Evolutionary conservation across 2,888 invertebrate species (phyloP).

Genomic region (Cantharis lateralis): DNA sequence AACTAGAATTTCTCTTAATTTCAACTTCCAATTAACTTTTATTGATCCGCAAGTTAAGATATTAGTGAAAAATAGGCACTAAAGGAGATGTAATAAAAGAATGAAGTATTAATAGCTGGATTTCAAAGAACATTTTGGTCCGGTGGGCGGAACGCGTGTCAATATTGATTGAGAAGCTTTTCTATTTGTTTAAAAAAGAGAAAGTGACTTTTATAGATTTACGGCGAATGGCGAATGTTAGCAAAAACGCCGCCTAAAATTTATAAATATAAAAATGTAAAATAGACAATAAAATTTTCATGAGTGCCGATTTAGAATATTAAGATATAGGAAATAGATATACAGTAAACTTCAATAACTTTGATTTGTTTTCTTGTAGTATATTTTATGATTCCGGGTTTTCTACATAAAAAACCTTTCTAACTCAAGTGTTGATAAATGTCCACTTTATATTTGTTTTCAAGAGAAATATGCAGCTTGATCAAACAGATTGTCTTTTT

Average conservation of each 20-base stretch:
- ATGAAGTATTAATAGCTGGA: constrained; percentile 15
- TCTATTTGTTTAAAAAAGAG: constrained; percentile 6
- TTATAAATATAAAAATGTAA: constrained; percentile 5
- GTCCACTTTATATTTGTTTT: constrained; percentile 19
- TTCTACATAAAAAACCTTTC: constrained; percentile 7
- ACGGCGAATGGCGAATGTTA: constrained; percentile 1
- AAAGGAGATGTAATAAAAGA: not conserved
- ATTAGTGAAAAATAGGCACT: constrained; percentile 4
- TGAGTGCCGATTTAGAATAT: not conserved
- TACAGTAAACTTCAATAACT: constrained; percentile 18
- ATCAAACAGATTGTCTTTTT: constrained; percentile 20
- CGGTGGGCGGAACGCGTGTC: constrained; percentile 11
- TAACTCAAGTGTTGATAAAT: constrained; percentile 18
- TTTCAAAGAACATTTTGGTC: constrained; percentile 9
- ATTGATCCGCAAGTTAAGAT: not conserved
- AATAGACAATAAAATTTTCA: constrained; percentile 10
- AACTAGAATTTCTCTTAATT: not conserved
- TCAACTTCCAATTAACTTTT: not conserved
- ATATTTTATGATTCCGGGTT: constrained; percentile 10
- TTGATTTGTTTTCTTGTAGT: constrained; percentile 12
- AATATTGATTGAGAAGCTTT: constrained; percentile 21
- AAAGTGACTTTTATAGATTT: constrained; percentile 11
- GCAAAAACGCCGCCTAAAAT: not conserved
- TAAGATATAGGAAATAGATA: constrained; percentile 11
- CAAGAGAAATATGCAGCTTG: constrained; percentile 10